Conservation (phyloP, 1,140 invertebrate genomes). For the Drosophila sechellia region DNA sequence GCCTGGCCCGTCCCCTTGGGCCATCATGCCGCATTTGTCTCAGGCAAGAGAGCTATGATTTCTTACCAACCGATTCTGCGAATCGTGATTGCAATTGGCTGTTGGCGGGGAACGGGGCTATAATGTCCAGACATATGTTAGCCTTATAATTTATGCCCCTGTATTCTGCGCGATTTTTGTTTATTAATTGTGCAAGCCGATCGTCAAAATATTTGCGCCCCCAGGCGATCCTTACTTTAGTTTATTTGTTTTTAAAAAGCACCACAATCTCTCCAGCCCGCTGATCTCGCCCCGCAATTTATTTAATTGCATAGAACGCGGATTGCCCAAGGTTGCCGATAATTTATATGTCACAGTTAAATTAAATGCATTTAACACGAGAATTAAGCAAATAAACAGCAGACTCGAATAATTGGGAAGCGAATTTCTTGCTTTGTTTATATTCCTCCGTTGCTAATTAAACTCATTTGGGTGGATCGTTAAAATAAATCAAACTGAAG, state of each 20-base stretch:
- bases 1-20: slow-evolving; percentile 69
- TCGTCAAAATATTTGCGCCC: slow-evolving; percentile 51
- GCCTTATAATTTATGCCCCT: slow-evolving; percentile 76
- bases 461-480: slow-evolving; percentile 68
- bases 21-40: slow-evolving; percentile 82
- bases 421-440: slow-evolving; percentile 49
- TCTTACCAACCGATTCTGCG: slow-evolving; percentile 53
- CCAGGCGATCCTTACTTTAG: slow-evolving; percentile 18
- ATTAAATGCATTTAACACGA: slow-evolving; percentile 76
- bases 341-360: slow-evolving; percentile 77
- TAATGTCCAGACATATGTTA: slow-evolving; percentile 71
- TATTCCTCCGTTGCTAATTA: slow-evolving; percentile 53
- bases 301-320: slow-evolving; percentile 76
- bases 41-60: slow-evolving; percentile 71
- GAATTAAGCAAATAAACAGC: slow-evolving; percentile 49
- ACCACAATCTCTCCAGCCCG: neutral
- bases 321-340: slow-evolving; percentile 73
- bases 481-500: slow-evolving; percentile 66
- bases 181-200: slow-evolving; percentile 73
- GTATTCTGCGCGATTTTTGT: slow-evolving; percentile 70
- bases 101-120: slow-evolving; percentile 1
- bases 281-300: slow-evolving; percentile 44
- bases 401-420: slow-evolving; percentile 46
- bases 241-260: slow-evolving; percentile 60
- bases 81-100: slow-evolving; percentile 77